phyloP scores from a whole-genome alignment of 2,797 vertebrate genomes.

The Chromis chromis region DNA sequence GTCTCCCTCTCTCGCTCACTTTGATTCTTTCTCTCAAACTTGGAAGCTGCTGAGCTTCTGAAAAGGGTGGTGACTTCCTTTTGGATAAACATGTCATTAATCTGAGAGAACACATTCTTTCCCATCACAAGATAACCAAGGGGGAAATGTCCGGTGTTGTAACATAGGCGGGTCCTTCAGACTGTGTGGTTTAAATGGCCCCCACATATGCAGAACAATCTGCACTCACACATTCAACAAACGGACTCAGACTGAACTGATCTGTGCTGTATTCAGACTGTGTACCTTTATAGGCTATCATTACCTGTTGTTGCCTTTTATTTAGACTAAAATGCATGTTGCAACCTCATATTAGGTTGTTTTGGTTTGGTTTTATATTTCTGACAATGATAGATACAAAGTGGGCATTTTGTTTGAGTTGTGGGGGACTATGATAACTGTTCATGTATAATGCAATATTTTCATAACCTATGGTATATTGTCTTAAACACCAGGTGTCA shows the following conservation, averaged over 20 bases:
- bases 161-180: conserved; percentile 72
- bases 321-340: neutral
- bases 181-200: conserved; percentile 61
- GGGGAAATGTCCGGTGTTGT: conserved; percentile 83
- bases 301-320: conserved; percentile 6
- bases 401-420: neutral
- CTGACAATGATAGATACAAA: neutral
- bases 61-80: conserved; percentile 98
- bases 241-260: conserved; percentile 16
- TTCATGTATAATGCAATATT: neutral
- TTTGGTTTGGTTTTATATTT: neutral
- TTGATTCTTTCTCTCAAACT: conserved; percentile 82
- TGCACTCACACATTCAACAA: conserved; percentile 37
- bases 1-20: conserved; percentile 68
- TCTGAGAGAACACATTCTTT: conserved; percentile 96
- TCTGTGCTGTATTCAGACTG: conserved; percentile 8
- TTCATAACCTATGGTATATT: neutral
- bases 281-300: neutral
- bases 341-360: neutral
- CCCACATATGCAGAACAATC: conserved; percentile 50
- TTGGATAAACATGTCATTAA: conserved; percentile 98
- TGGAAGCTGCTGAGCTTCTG: conserved; percentile 91
- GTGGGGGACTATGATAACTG: neutral
- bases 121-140: conserved; percentile 95
- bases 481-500: neutral